Evolutionary conservation across 2,888 invertebrate genomes (phyloP), one percentile per base, ranked within the genome.

Genomic region (Meghimatium bilineatum): DNA sequence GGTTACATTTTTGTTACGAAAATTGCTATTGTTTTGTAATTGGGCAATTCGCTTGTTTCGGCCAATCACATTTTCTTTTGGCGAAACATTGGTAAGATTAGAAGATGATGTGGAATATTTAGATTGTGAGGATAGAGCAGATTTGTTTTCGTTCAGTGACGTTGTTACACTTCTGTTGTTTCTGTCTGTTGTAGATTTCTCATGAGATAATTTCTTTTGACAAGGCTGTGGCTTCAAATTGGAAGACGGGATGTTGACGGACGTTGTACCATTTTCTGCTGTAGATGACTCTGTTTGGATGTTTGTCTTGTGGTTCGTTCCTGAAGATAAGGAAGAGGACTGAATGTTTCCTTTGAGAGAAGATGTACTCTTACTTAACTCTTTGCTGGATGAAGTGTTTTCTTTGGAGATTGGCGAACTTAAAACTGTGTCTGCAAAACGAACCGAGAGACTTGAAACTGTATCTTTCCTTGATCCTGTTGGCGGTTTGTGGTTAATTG

Each of bases 391-490:
- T 8, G 5, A 17, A 5, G 6, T 17, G 44, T 60, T 66, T n/a
- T 63, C 10, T 36, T 49, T 75, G 38, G n/a, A 3, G n/a, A n/a
- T 72, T 10, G 67, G 36, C 8, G n/a, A 49, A 52, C n/a, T 36
- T 49, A 66, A 32, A 36, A 69, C 60, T 14, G 76, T 20, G 12
- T 82, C 77, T 6, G 69, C 71, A 29, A 77, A 82, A n/a, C 32
- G 71, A 36, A 77, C 77, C 1, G 82, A 71, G 14, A 2, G 32
- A 6, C 23, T 26, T 10, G 17, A n/a, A 20, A 3, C 20, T 36
- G 44, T 23, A 32, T 82, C 75, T 29, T 75, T 81, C 29, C 56
- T 52, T 17, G 49, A 60, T 32, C 81, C 74, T 1, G 49, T 5
- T 26, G 66, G 67, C 0, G 67, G n/a, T 67, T 67, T 66, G 14